Evolutionary conservation across 1,140 invertebrate species (phyloP).

Genomic region (Papilio glaucus): DNA sequence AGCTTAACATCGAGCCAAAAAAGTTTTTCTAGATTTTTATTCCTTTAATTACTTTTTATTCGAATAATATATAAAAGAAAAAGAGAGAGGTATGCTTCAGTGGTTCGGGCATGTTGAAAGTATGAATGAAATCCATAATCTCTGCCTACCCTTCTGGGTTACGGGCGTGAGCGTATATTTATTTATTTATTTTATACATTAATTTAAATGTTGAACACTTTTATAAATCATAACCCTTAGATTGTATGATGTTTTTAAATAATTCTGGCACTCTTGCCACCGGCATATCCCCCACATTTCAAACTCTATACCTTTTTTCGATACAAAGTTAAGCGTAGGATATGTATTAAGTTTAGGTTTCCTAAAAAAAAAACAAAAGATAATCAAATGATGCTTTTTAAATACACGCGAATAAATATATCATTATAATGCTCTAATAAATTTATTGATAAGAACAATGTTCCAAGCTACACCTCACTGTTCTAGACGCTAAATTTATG

Average conservation of each 20-base stretch:
- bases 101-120: no score
- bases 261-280: no score
- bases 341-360: background rate
- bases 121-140: no score
- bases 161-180: no score
- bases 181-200: no score
- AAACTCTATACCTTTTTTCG: background rate
- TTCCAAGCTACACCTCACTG: conserved; percentile 16
- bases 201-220: no score
- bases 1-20: background rate
- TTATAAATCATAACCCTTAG: no score
- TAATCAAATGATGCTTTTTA: conserved; percentile 10
- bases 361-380: conserved; percentile 6
- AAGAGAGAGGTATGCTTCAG: no score
- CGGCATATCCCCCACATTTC: no score
- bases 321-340: background rate
- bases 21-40: background rate
- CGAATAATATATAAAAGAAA: background rate
- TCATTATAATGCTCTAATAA: conserved; percentile 20
- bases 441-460: conserved; percentile 12
- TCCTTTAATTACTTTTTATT: background rate
- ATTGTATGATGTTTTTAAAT: no score
- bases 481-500: background rate
- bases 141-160: no score
- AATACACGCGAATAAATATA: conserved; percentile 17